Evolutionary conservation across 2,888 invertebrate species (phyloP), one percentile per base, ranked within the genome.

Genomic region (Drosophila rubida): DNA sequence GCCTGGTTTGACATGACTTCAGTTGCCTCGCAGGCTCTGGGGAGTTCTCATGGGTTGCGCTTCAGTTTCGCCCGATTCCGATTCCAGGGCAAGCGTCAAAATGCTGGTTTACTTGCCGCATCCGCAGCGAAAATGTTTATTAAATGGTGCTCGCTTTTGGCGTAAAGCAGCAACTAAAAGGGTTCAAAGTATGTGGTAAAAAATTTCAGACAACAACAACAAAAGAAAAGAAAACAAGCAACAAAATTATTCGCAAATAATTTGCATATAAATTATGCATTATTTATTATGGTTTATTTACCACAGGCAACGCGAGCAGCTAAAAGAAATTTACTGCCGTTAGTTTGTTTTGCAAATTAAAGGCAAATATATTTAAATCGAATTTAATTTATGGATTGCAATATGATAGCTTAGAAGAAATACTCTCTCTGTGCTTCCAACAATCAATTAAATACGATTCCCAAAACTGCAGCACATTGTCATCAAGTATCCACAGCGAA

Each of bases 191-290:
- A 60, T 60, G 48, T 59, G 65, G 51, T 55, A 49, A 55, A 68
- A 71, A 51, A 14, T 11, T 22, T 2, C 7, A 14, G 25, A 8
- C 14, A 4, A n/a, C n/a, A n/a, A n/a, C n/a, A n/a, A n/a, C n/a
- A n/a, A n/a, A n/a, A n/a, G n/a, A n/a, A n/a, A n/a, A n/a, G n/a
- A 11, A 16, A 30, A 30, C 42, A 39, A 37, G 59, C 11, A 27
- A 46, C 16, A 14, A 66, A 74, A 77, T 80, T 69, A 55, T 83
- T 74, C 67, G 62, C 48, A 85, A 85, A 85, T 75, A 77, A 83
- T 83, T 83, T 83, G 80, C 83, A 83, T 83, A 79, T 85, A 83
- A 82, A 83, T 83, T 79, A 83, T 82, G 82, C 74, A 83, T n/a
- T n/a, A n/a, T n/a, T n/a, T n/a, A n/a, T n/a, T n/a, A n/a, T n/a